Percentiles rank a stretch among this genome's conserved stretches.
Conservation (phyloP, 2,888 invertebrate species). For the Atrina japonica region DNA sequence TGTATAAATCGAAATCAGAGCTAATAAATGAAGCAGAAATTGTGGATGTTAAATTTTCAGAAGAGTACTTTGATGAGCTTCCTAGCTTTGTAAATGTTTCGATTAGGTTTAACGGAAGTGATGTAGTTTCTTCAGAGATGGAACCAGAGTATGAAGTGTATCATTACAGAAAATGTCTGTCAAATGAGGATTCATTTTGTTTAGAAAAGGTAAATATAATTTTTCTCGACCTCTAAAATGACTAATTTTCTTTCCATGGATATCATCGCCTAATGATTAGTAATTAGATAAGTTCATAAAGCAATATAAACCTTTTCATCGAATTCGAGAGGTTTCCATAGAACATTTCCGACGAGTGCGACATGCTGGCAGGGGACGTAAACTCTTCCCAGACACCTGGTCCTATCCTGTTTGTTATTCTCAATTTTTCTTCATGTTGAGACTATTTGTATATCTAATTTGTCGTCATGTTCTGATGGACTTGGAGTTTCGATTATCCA, state of each 20-base stretch:
- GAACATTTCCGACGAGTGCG: too few species aligned
- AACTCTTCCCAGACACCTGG: too few species aligned
- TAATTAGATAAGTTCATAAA: too few species aligned
- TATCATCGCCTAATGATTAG: too few species aligned
- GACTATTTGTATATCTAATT: too few species aligned
- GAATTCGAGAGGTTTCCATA: too few species aligned
- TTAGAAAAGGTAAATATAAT: slow-evolving; percentile 25
- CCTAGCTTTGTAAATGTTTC: not conserved
- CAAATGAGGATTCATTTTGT: slow-evolving; percentile 8
- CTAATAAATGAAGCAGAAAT: not conserved
- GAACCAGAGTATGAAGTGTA: slow-evolving; percentile 36
- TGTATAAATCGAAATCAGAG: not conserved
- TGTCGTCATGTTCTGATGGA: too few species aligned
- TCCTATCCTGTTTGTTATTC: too few species aligned
- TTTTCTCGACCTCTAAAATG: not conserved
- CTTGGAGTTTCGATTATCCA: too few species aligned
- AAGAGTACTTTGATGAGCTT: not conserved
- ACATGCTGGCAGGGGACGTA: too few species aligned
- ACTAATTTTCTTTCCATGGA: too few species aligned
- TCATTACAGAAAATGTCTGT: slow-evolving; percentile 20
- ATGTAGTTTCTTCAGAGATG: not conserved
- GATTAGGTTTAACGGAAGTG: slow-evolving; percentile 12
- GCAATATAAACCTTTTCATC: too few species aligned
- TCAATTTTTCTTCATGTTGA: not conserved
- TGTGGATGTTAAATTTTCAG: not conserved